A percentile compares a stretch with the other conserved stretches of the same genome.
These are phyloP conservation scores for Anolis carolinensis DNA, from an alignment of 2,113 vertebrate species.

Conservation along the genomic window DNA sequence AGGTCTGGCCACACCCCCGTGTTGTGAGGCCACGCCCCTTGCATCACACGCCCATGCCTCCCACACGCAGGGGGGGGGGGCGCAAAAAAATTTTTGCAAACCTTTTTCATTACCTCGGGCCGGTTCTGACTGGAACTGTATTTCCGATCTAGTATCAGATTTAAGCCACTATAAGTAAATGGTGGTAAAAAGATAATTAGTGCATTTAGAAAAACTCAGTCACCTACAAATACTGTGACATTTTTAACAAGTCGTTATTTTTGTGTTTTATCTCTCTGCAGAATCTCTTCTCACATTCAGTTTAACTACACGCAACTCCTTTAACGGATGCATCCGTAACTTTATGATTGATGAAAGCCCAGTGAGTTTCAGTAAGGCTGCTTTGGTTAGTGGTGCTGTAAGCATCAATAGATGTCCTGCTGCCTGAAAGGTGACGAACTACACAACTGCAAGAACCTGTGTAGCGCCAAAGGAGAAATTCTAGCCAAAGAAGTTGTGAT, in stretches of 20 bases:
- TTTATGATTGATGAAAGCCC: conserved; percentile 84
- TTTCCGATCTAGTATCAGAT: neutral
- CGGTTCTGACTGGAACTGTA: too few relatives aligned
- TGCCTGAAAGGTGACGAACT: conserved; percentile 67
- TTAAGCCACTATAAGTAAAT: neutral
- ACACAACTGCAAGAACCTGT: conserved; percentile 18
- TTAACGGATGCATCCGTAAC: conserved; percentile 90
- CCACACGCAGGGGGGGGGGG: too few relatives aligned
- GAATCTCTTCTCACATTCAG: conserved; percentile 82
- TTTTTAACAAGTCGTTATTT: conserved; percentile 17
- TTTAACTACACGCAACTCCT: conserved; percentile 79
- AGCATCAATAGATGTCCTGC: conserved; percentile 89
- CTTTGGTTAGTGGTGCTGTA: conserved; percentile 88
- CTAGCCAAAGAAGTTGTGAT: neutral
- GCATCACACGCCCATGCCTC: too few relatives aligned
- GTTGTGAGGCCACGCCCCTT: too few relatives aligned
- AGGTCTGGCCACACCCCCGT: too few relatives aligned
- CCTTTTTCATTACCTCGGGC: too few relatives aligned
- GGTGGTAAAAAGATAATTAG: neutral
- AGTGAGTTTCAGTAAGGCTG: conserved; percentile 88
- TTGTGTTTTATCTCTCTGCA: conserved; percentile 63
- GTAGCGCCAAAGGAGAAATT: conserved; percentile 37
- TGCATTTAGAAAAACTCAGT: neutral
- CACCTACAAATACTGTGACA: neutral
- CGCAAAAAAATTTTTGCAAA: too few relatives aligned